Conservation (phyloP, 37 sponge, comb jelly and placozoan species). For the Geodia barretti region DNA sequence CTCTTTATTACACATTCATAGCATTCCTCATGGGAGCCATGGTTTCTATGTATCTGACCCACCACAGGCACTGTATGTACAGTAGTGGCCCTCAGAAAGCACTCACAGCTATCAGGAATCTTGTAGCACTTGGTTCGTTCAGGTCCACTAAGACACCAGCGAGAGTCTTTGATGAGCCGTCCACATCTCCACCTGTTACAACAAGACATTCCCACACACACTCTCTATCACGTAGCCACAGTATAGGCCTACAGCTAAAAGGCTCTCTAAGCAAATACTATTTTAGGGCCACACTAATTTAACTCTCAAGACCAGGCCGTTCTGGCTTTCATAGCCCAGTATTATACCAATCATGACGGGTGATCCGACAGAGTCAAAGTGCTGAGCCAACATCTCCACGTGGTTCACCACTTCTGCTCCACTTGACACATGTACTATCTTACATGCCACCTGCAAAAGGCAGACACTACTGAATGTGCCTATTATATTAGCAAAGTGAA, state of each 20-base stretch:
- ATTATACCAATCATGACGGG: constrained; percentile 96
- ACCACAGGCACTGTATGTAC: neutral
- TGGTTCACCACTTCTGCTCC: constrained; percentile 25
- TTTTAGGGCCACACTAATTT: no score
- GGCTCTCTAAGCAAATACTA: no score
- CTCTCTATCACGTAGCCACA: neutral
- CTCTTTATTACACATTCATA: neutral
- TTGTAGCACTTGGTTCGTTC: neutral
- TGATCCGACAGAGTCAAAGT: constrained; percentile 74
- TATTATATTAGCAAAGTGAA: neutral
- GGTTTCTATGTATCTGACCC: neutral
- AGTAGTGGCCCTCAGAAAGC: neutral
- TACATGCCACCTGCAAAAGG: constrained; percentile 38
- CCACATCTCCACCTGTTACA: constrained; percentile 71
- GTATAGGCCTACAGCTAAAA: neutral
- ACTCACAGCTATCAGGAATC: constrained; percentile 45
- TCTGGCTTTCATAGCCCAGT: no score
- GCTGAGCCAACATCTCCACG: constrained; percentile 25
- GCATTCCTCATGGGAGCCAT: no score
- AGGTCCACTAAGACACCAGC: constrained; percentile 31
- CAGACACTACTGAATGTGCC: no score
- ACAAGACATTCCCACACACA: no score
- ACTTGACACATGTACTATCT: constrained; percentile 43
- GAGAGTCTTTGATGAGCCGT: constrained; percentile 60
- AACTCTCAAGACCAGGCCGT: no score